Base-by-base conservation (phyloP, 2,797 vertebrate genomes). In the Coranthus polyacanthus region DNA sequence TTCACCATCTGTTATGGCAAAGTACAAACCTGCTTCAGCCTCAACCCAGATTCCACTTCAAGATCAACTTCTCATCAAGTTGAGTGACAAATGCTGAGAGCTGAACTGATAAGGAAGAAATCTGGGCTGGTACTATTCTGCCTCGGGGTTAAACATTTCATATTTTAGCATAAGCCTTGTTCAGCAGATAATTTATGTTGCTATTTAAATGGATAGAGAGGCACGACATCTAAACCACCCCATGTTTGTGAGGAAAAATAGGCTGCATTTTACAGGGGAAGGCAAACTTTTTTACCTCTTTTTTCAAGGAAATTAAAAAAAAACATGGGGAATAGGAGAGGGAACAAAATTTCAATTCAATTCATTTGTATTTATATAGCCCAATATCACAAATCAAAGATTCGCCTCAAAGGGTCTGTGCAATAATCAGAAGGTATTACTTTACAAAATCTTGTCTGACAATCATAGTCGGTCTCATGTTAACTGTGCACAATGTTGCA, bases 61-160 rank as follows among this genome's bases (percentile, higher is more conserved):
- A 13, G 13, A 67, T 20, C 18, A 62, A 44, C 22, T 47, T 41
- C 34, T 50, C 17, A 60, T 76, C 43, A 51, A 49, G 10, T 51
- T 44, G 43, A 68, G 24, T 58, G 58, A 36, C 73, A 52, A 45
- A 39, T 20, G 21, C 21, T 11, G 15, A 37, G 16, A 3, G 8
- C 34, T 53, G 42, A 60, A 42, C 7, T 22, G 43, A 41, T 32
- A 32, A 9, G 29, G 29, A 7, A 32, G 29, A 32, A 32, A 32
- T 1, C 10, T 10, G 0, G n/a, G 34, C 12, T 22, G 20, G 3
- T 3, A 8, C 18, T 34, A 2, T 15, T 36, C 36, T 39, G 12
- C 18, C 32, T 53, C 16, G 2, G 15, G 44, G 37, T 43, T 38
- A 13, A 46, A 70, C n/a, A 22, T 39, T 54, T 34, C 17, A 32